Evolutionary conservation across 2,113 vertebrate species (phyloP), one percentile per base, ranked within the genome.

Genomic region (Aythya baeri): DNA sequence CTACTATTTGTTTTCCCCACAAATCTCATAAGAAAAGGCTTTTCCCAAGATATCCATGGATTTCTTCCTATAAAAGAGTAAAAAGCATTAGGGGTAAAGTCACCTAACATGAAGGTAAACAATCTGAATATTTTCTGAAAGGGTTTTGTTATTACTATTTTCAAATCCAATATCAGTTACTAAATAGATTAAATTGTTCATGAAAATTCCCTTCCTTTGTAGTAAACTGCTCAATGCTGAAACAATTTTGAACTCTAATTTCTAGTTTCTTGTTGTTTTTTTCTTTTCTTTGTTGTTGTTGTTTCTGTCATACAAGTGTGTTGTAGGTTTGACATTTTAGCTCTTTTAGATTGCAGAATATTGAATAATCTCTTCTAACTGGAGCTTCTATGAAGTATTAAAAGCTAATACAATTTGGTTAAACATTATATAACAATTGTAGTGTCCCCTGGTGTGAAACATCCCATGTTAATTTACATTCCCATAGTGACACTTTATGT

Each of bases 381-480:
- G 71, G 66, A 87, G 54, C 15, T 89, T 94, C 71, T 67, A 90
- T 75, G 95, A 95, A 91, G 95, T 65, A 84, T 86, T 93, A 89
- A 94, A 88, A 97, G 95, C 89, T 96, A 97, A 96, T 97, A 96
- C 97, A 96, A 94, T 91, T 96, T 91, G 67, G 86, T 96, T 97
- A 97, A 95, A 70, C 95, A 96, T 95, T 96, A 96, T 93, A 95
- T 94, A 91, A 97, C 96, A 97, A 97, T 92, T 27, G 21, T 87
- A 52, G 83, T 96, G 94, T 97, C 86, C 55, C 49, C 25, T 10
- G 9, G 13, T 6, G 11, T 94, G 95, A 98, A 98, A 88, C 70
- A 96, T 90, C 80, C n/a, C 34, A 71, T 61, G 83, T 84, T 96
- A 96, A 97, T 97, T 97, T 97, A 94, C 67, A 86, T 97, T 94